Evolutionary conservation across 2,888 invertebrate genomes (phyloP), one percentile per base, ranked within the genome.

Genomic region (Nomada ruficornis): DNA sequence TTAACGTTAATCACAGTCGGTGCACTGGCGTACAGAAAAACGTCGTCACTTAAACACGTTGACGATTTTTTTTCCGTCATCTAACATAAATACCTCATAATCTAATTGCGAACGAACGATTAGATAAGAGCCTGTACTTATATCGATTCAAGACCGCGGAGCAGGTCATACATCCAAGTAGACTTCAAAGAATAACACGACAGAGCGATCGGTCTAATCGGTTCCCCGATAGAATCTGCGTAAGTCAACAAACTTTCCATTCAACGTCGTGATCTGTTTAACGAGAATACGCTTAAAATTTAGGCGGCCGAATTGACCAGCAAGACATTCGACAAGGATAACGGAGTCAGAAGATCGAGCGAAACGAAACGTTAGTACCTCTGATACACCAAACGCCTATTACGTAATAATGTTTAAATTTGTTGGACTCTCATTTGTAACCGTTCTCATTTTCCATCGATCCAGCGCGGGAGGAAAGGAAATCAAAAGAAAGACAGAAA

Each of bases 61-160:
- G 36, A 7, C 36, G 36, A 36, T 36, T 36, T 7, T 36, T 36
- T 36, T 36, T 36, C 7, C 36, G 54, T 54, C 54, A 20, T 57
- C 57, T 36, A 36, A 36, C 36, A 36, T 36, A 36, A 36, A 36
- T 36, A 36, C 36, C 36, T 36, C 36, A 36, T 36, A 36, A 36
- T 36, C 36, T 47, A 47, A 47, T 47, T 47, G 47, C 47, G 47
- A 15, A 2, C 11, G 47, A 15, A 47, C 47, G 47, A 79, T 79
- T 77, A 79, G 79, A 79, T 79, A 78, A 69, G 50, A 60, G 4
- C n/a, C 15, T 4, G 2, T n/a, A 50, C 18, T 64, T 70, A 13
- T 20, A n/a, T 13, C 18, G 1, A 7, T 36, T 36, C 7, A 13
- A 2, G 69, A 10, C 36, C 5, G 36, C 0, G 18, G 59, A 11